A percentile compares a stretch with the other conserved stretches of the same genome.
Conservation (phyloP, 2,888 invertebrate species). For the Drosophila merina region DNA sequence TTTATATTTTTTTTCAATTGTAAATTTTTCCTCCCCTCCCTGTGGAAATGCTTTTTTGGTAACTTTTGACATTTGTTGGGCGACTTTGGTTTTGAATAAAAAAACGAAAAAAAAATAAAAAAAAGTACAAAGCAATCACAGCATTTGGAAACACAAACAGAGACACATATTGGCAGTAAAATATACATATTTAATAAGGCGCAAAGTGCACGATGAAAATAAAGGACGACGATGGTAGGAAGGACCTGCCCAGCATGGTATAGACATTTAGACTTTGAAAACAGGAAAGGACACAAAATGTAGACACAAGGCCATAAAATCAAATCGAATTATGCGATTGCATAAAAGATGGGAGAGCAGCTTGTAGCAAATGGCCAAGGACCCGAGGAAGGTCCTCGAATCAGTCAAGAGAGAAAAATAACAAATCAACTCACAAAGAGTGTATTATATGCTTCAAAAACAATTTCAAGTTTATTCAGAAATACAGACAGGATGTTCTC, state of each 20-base stretch:
- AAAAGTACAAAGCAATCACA: slow-evolving; percentile 40
- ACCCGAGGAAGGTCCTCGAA: slow-evolving; percentile 1
- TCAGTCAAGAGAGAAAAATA: neutral
- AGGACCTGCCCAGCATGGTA: neutral
- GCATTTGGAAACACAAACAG: slow-evolving; percentile 38
- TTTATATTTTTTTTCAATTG: neutral
- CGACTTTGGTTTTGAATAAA: slow-evolving; percentile 31
- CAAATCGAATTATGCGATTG: slow-evolving; percentile 45
- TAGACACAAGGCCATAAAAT: slow-evolving; percentile 16
- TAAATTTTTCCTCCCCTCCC: neutral
- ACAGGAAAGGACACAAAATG: neutral
- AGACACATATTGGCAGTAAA: slow-evolving; percentile 6
- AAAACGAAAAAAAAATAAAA: slow-evolving; percentile 10
- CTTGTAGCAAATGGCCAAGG: slow-evolving; percentile 26
- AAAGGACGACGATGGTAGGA: slow-evolving; percentile 6
- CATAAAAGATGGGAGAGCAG: slow-evolving; percentile 30
- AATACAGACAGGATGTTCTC: neutral
- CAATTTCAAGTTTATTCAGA: neutral
- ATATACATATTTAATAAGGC: slow-evolving; percentile 58
- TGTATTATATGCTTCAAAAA: neutral
- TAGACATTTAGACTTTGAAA: slow-evolving; percentile 6
- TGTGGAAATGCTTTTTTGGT: neutral
- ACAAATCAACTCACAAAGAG: slow-evolving; percentile 4
- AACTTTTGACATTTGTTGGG: slow-evolving; percentile 54
- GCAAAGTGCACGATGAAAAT: slow-evolving; percentile 46